These are phyloP conservation scores for Zele albiditarsus DNA, from an alignment of 2,888 invertebrate genomes.

Conservation along the genomic window DNA sequence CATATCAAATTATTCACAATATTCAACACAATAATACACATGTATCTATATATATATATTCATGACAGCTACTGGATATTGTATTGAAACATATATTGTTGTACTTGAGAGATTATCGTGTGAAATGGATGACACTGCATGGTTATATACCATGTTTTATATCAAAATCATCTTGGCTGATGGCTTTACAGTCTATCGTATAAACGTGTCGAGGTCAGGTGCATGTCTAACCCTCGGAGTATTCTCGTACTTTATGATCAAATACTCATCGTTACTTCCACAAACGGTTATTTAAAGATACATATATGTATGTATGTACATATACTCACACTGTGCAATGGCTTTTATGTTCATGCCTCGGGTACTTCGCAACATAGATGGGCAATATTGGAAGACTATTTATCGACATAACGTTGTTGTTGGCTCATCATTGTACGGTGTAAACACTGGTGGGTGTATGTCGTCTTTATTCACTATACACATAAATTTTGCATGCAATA, in stretches of 20 bases:
- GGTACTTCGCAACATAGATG: background rate
- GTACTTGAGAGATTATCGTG: background rate
- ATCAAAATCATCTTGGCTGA: conserved; percentile 19
- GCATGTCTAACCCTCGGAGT: conserved; percentile 21
- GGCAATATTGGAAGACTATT: conserved; percentile 10
- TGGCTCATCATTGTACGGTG: background rate
- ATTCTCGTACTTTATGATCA: conserved; percentile 27
- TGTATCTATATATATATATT: too few species aligned
- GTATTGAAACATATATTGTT: too few species aligned
- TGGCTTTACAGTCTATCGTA: conserved; percentile 27
- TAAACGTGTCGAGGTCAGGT: conserved; percentile 33
- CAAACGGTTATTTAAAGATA: conserved; percentile 20
- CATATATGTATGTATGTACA: conserved; percentile 6
- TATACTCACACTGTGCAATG: background rate
- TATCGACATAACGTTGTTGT: background rate
- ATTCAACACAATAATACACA: too few species aligned
- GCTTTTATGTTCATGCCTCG: conserved; percentile 15
- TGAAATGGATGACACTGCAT: background rate
- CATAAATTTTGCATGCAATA: background rate
- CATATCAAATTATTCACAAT: too few species aligned
- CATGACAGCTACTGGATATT: too few species aligned
- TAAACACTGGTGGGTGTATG: background rate
- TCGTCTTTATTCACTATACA: background rate
- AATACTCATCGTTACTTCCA: conserved; percentile 9
- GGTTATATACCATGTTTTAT: background rate